phyloP scores from a whole-genome alignment of 2,113 vertebrate genomes.

The Marmota monax region DNA sequence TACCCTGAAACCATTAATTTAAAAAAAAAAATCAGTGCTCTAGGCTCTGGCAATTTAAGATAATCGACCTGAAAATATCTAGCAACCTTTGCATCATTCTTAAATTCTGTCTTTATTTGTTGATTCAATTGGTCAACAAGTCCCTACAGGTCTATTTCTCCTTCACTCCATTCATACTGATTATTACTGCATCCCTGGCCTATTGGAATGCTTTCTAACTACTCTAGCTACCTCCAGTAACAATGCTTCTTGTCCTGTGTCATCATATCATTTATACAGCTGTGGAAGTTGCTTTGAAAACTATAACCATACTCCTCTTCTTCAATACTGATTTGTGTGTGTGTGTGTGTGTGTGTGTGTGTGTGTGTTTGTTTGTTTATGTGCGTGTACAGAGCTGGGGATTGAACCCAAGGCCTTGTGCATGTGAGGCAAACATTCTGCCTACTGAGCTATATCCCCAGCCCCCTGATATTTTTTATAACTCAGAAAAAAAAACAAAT shows the following conservation, averaged over 20 bases:
- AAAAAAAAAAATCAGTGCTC: not conserved
- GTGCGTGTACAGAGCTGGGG: too few relatives aligned
- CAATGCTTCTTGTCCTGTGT: fast-evolving
- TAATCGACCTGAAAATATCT: not conserved
- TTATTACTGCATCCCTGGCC: not conserved
- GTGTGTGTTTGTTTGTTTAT: too few relatives aligned
- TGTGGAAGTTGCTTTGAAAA: not conserved
- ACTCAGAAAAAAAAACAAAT: not conserved
- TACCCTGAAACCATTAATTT: not conserved
- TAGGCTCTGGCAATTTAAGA: not conserved
- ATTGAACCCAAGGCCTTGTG: too few relatives aligned
- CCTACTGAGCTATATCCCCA: too few relatives aligned
- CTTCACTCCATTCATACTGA: not conserved
- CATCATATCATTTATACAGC: not conserved
- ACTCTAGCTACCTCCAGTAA: not conserved
- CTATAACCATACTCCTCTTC: not conserved
- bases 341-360: too few relatives aligned
- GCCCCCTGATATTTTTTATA: not conserved
- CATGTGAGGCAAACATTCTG: too few relatives aligned
- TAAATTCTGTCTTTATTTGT: not conserved
- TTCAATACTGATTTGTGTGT: not conserved
- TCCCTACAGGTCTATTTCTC: not conserved
- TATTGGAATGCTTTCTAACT: not conserved
- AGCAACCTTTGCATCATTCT: not conserved
- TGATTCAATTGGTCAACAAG: not conserved